Conservation (phyloP, 2,113 vertebrate genomes). For the Litocranius walleri region DNA sequence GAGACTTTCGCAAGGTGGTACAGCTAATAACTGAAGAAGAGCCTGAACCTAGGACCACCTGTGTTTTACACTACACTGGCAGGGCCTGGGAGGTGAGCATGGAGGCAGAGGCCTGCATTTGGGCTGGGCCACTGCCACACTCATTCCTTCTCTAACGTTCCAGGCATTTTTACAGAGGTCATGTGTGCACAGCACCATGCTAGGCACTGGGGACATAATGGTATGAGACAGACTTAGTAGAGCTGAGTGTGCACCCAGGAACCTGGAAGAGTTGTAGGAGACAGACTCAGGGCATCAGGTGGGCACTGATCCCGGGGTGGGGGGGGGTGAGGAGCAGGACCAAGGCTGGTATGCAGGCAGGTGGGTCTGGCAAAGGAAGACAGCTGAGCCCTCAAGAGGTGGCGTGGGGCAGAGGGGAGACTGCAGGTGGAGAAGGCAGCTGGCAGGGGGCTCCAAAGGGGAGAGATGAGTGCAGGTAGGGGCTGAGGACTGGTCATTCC, state of each 20-base stretch:
- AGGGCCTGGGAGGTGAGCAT: not conserved
- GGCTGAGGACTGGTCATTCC: not conserved
- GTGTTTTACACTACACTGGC: not conserved
- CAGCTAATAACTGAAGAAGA: not conserved
- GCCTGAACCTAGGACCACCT: not conserved
- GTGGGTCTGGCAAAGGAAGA: not conserved
- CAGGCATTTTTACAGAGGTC: not conserved
- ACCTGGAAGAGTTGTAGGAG: not conserved
- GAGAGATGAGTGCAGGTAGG: not conserved
- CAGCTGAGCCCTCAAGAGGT: not conserved
- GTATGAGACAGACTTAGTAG: not conserved
- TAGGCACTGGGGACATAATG: not conserved
- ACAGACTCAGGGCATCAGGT: slow-evolving; percentile 9
- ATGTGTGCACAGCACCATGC: not conserved
- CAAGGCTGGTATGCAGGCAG: fast-evolving
- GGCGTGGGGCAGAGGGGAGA: not conserved
- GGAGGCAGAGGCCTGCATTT: not conserved
- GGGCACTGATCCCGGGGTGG: not conserved
- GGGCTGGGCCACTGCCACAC: not conserved
- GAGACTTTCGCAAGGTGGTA: not conserved
- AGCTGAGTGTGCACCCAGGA: not conserved
- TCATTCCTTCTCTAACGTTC: not conserved
- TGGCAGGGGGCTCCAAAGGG: fast-evolving
- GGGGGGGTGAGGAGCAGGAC: not conserved
- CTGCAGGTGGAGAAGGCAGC: slow-evolving; percentile 1